A percentile compares a stretch with the other conserved stretches of the same genome.
These are phyloP conservation scores for Anarsia innoxiella DNA, from an alignment of 2,888 invertebrate genomes.

Conservation along the genomic window DNA sequence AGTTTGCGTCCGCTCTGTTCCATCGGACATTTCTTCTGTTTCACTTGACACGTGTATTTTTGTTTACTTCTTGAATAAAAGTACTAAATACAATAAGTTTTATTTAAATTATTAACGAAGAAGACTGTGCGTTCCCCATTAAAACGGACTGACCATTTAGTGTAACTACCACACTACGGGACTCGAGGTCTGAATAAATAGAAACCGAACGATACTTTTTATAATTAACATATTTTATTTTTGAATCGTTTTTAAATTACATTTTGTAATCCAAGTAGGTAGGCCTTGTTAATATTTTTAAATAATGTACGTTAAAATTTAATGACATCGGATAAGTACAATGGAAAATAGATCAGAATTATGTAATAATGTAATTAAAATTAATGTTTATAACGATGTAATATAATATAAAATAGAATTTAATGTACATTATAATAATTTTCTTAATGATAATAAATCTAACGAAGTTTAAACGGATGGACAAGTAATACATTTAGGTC, in stretches of 20 bases:
- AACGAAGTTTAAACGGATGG: constrained; percentile 35
- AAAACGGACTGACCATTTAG: constrained; percentile 11
- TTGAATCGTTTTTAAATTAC: constrained; percentile 57
- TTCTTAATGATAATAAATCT: constrained; percentile 42
- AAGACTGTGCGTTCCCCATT: constrained; percentile 14
- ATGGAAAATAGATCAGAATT: constrained; percentile 47
- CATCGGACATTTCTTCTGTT: constrained; percentile 19
- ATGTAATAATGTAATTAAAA: constrained; percentile 58
- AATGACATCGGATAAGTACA: constrained; percentile 51
- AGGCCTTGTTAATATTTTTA: constrained; percentile 53
- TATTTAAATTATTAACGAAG: constrained; percentile 50
- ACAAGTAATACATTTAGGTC: constrained; percentile 32
- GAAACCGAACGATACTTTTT: constrained; percentile 33
- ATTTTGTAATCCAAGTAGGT: constrained; percentile 50
- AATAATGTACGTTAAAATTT: constrained; percentile 53
- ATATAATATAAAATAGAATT: constrained; percentile 60
- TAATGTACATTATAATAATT: constrained; percentile 54
- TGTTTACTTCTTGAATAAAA: constrained; percentile 60
- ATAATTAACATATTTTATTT: constrained; percentile 47
- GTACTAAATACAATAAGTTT: constrained; percentile 61
- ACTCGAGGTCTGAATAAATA: constrained; percentile 13
- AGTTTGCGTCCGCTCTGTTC: neutral
- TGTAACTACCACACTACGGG: constrained; percentile 10
- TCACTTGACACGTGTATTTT: constrained; percentile 49
- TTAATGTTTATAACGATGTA: constrained; percentile 52